Percentiles rank a stretch among this genome's conserved stretches.
Evolutionary conservation across 1,140 invertebrate species (phyloP).

Genomic region (Acromyrmex heyeri): DNA sequence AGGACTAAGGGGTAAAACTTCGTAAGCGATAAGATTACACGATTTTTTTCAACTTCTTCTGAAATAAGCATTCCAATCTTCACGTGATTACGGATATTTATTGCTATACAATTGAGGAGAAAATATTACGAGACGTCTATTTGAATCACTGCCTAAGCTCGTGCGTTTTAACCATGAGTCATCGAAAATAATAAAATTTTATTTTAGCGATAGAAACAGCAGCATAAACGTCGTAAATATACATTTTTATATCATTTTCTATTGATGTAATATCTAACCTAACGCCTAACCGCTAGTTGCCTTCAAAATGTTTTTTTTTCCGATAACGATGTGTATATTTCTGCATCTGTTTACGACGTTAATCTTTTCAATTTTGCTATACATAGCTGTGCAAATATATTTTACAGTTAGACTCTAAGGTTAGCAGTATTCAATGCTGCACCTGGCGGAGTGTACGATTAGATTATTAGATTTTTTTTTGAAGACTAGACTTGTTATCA

Average conservation of each 20-base stretch:
- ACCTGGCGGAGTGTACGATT: not conserved
- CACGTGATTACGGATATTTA: not conserved
- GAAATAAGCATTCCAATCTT: constrained; percentile 27
- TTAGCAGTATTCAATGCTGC: constrained; percentile 2
- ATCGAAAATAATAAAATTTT: constrained; percentile 45
- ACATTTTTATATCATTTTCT: not conserved
- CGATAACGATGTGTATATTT: not conserved
- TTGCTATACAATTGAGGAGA: not conserved
- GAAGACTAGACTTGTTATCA: constrained; percentile 1
- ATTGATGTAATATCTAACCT: not conserved
- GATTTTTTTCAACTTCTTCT: not conserved
- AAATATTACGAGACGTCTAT: not conserved
- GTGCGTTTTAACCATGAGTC: constrained; percentile 33
- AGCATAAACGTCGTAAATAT: not conserved
- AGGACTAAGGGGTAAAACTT: not conserved
- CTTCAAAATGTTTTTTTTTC: not conserved
- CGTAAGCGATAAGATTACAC: constrained; percentile 3
- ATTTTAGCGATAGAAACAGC: not conserved
- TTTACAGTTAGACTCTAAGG: not conserved
- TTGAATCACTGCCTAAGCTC: constrained; percentile 10
- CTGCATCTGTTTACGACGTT: constrained; percentile 3
- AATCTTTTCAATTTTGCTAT: not conserved
- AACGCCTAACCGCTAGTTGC: not conserved
- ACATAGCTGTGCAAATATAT: not conserved
- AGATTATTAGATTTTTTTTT: constrained; percentile 1